Evolutionary conservation across 2,797 vertebrate species (phyloP).

Genomic region (Arctocebus calabarensis): DNA sequence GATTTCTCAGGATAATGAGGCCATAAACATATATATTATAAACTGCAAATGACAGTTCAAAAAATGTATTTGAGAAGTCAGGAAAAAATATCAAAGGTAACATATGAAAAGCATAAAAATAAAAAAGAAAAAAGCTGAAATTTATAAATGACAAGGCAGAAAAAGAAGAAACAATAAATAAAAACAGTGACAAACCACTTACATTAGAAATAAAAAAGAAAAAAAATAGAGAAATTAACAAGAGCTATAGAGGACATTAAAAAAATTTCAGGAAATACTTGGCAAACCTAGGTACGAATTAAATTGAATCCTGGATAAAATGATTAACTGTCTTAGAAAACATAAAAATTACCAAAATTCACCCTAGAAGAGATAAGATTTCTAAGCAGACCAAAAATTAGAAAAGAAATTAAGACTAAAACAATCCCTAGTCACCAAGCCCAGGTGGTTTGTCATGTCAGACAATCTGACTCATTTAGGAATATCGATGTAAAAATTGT

Average conservation of each 20-base stretch:
- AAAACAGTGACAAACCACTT: neutral
- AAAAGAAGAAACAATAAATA: neutral
- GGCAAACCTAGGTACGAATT: neutral
- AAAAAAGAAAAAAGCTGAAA: neutral
- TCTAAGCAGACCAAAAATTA: neutral
- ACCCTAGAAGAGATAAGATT: neutral
- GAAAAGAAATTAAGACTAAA: neutral
- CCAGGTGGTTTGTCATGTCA: neutral
- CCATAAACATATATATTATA: constrained; percentile 1
- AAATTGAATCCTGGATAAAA: constrained; percentile 25
- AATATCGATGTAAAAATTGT: neutral
- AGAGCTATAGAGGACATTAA: neutral
- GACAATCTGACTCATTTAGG: neutral
- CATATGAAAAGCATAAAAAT: neutral
- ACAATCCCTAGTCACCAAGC: neutral
- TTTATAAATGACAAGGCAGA: constrained; percentile 16
- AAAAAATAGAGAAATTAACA: neutral
- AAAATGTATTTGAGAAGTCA: neutral
- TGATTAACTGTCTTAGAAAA: constrained; percentile 26
- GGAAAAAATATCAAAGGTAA: neutral
- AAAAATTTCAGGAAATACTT: neutral
- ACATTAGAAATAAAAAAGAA: constrained; percentile 18
- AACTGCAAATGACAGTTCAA: neutral
- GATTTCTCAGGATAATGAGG: neutral
- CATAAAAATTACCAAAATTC: neutral